Base-by-base conservation (phyloP, 2,797 vertebrate species). In the Chromis chromis region DNA sequence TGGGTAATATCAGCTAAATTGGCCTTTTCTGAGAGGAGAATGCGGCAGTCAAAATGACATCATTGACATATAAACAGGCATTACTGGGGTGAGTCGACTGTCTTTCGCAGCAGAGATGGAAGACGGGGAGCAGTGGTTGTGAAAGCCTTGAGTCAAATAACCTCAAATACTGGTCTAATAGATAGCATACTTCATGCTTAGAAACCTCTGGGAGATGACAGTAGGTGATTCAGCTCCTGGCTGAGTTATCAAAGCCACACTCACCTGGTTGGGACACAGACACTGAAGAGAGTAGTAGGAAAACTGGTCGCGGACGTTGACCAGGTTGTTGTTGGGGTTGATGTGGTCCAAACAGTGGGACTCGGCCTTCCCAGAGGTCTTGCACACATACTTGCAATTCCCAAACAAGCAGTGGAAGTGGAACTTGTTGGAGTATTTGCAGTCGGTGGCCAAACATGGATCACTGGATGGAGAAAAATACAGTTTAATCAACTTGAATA, bases 331-430 rank as follows among this genome's bases (percentile, higher is more conserved):
- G 95, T 94, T 99, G 90, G 98, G 98, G 93, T 99, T 99, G 95
- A 99, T 99, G 95, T 99, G 98, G 95, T 99, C 98, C 93, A 99
- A 94, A 92, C 98, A 99, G 92, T 99, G 98, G 71, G 98, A 99
- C 88, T 99, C 98, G 0, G 98, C 98, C 93, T 99, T 99, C 74
- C 98, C 98, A 0, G 98, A 98, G 25, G 98, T 99, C 93, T 99
- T 99, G 92, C 98, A 99, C 80, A 99, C 98, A 13, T 99, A 99
- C 93, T 99, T 99, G 97, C 98, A 99, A 92, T 98, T 99, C 85
- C 98, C 98, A 60, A 99, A 99, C 91, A 99, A 96, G 94, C 98
- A 99, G 93, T 99, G 98, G 95, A 99, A 99, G 94, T 99, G 98
- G 94, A 99, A 99, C 94, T 99, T 99, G 94, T 98, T 99, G 90